Base-by-base conservation (phyloP, 2,113 vertebrate species). In the Microtus pennsylvanicus region DNA sequence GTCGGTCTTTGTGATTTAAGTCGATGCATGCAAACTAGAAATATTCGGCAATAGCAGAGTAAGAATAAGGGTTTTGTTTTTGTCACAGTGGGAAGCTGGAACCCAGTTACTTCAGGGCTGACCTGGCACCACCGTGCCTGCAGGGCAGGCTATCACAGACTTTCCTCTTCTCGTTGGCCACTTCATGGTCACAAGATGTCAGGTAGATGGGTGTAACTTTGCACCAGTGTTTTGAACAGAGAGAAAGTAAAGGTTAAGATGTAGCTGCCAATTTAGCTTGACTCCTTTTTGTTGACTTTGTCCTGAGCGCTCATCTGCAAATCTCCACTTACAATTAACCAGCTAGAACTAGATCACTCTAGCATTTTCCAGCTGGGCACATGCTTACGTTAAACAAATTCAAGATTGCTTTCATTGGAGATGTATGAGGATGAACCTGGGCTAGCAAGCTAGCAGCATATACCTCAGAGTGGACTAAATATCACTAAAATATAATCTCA, bases 401-500 rank as follows among this genome's bases (percentile, higher is more conserved):
- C 35, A 88, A 75, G 42, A 69, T 83, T 65, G 76, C 85, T 47
- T 74, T 50, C 75, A 5, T 87, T 69, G 33, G 13, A 92, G 16
- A 42, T 69, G 65, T 4, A 22, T 55, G 14, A 55, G 17, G 76
- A 58, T 74, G 28, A 83, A 69, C 78, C n/a, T 55, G 89, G 61
- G n/a, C 16, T 81, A 91, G 35, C 30, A 6, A 75, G 72, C 30
- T 26, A 55, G 16, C 26, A 65, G n/a, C 69, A 70, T 81, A 21
- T 81, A 38, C 19, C 80, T 58, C 33, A 91, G 26, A 24, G 38
- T 55, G 35, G n/a, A 70, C 35, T 50, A 89, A 63, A 91, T 70
- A 65, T 86, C 38, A 52, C 28, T 86, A 77, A 94, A 81, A 86
- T 76, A 93, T 30, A 42, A 88, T 95, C 30, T 86, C 17, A 91